Conservation (phyloP, 2,113 vertebrate genomes). For the Protomyctophum bolini region DNA sequence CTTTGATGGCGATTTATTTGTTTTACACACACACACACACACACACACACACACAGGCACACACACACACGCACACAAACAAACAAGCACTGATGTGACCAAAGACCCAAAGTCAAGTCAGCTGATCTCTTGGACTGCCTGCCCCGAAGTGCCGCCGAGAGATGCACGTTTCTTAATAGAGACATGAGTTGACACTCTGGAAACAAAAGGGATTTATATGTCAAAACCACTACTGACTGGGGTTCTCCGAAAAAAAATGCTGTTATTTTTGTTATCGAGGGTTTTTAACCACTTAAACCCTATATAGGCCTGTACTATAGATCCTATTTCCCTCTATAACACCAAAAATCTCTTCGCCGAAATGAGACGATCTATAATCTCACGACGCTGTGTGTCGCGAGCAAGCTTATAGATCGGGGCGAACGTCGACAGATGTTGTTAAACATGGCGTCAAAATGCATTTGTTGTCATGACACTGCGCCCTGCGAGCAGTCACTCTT, state of each 20-base stretch:
- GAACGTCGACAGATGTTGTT: too few species aligned
- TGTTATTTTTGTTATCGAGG: conserved; percentile 25
- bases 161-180: background rate
- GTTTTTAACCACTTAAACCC: background rate
- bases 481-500: background rate
- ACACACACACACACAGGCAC: background rate
- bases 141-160: background rate
- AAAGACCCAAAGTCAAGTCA: conserved; percentile 38
- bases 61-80: background rate
- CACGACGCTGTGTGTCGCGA: too few species aligned
- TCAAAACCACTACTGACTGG: background rate
- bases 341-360: too few species aligned
- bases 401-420: too few species aligned
- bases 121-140: conserved; percentile 27
- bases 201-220: too few species aligned
- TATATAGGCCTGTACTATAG: too few species aligned
- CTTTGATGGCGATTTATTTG: background rate
- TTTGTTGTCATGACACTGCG: conserved; percentile 22
- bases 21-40: background rate
- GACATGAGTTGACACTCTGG: background rate
- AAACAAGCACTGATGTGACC: conserved; percentile 25
- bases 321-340: too few species aligned
- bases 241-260: conserved; percentile 27
- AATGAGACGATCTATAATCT: too few species aligned
- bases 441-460: conserved; percentile 5